Conservation (phyloP, 2,113 vertebrate species). For the Pholis gunnellus region DNA sequence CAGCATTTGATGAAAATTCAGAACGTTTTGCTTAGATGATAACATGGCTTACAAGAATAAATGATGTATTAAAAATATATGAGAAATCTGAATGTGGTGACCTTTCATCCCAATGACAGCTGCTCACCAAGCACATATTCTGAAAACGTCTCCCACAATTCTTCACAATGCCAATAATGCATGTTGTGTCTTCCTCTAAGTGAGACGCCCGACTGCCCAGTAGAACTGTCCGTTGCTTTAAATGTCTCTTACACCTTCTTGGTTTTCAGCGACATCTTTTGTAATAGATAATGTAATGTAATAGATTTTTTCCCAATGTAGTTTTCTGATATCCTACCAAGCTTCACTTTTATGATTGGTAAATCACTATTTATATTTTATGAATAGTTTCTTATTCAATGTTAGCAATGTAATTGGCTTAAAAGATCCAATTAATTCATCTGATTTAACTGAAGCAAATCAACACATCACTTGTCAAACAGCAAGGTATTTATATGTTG, state of each 20-base stretch:
- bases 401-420: not conserved
- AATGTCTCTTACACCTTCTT: not conserved
- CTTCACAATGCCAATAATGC: not conserved
- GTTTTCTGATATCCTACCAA: not conserved
- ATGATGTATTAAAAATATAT: constrained; percentile 6
- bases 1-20: not conserved
- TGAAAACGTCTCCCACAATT: not conserved
- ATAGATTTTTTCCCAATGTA: not conserved
- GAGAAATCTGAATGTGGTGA: not conserved
- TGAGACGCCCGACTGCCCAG: not conserved
- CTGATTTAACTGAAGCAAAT: constrained; percentile 18
- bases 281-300: too few species aligned
- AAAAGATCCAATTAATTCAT: constrained; percentile 26
- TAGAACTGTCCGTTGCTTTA: constrained; percentile 9
- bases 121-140: not conserved
- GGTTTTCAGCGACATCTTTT: not conserved
- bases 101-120: not conserved
- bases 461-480: not conserved
- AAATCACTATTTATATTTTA: not conserved
- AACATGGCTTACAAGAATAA: not conserved
- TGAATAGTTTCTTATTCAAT: not conserved
- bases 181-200: constrained; percentile 8
- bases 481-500: not conserved
- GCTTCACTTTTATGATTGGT: not conserved
- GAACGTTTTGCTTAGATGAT: constrained; percentile 3